Conservation (phyloP, 2,113 vertebrate species). For the Eonycteris spelaea region DNA sequence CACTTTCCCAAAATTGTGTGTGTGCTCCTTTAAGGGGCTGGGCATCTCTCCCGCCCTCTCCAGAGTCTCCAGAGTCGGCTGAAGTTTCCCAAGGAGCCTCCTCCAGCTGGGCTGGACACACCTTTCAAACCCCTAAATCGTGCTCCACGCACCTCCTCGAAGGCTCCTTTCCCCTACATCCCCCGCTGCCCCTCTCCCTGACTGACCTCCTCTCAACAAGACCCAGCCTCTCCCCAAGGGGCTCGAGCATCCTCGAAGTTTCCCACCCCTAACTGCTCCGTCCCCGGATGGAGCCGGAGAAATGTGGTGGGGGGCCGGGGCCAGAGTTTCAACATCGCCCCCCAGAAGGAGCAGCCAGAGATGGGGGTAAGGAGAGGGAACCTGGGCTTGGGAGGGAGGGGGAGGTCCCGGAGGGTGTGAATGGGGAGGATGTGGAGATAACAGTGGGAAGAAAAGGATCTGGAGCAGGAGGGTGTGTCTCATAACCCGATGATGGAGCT, state of each 20-base stretch:
- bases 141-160: background rate
- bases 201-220: background rate
- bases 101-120: slow-evolving; percentile 29
- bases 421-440: background rate
- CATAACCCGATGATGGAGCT: background rate
- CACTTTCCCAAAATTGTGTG: slow-evolving; percentile 56
- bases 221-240: slow-evolving; percentile 1
- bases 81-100: slow-evolving; percentile 72
- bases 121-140: slow-evolving; percentile 41
- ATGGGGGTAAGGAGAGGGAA: slow-evolving; percentile 65
- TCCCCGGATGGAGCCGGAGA: slow-evolving; percentile 72
- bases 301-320: slow-evolving; percentile 77
- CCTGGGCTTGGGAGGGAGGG: background rate
- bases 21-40: slow-evolving; percentile 77
- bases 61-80: slow-evolving; percentile 41
- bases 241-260: slow-evolving; percentile 52
- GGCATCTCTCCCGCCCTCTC: slow-evolving; percentile 56
- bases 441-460: background rate
- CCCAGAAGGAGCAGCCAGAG: slow-evolving; percentile 66
- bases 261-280: slow-evolving; percentile 25
- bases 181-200: background rate
- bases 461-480: slow-evolving; percentile 28
- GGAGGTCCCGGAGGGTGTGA: background rate
- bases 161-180: background rate
- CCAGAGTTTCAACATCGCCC: slow-evolving; percentile 75